A percentile compares a stretch with the other conserved stretches of the same genome.
Evolutionary conservation across 2,888 invertebrate genomes (phyloP).

Genomic region (Endomychus coccineus): DNA sequence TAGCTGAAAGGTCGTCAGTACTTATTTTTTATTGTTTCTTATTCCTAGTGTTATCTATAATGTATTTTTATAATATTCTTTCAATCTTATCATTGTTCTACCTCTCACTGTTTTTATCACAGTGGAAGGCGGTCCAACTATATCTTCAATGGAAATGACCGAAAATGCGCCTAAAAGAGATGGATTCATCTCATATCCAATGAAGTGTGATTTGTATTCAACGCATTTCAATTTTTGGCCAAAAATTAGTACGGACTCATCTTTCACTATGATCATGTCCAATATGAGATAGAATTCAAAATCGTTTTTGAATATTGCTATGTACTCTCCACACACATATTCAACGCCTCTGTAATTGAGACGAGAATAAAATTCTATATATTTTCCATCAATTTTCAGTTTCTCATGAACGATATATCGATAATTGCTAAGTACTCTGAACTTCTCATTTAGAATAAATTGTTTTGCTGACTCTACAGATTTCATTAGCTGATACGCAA

Average conservation of each 20-base stretch:
- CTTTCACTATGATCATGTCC: slow-evolving; percentile 14
- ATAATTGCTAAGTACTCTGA: slow-evolving; percentile 14
- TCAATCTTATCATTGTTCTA: no score
- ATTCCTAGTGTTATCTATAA: no score
- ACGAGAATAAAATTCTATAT: slow-evolving; percentile 13
- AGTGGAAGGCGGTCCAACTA: no score
- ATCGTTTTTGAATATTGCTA: slow-evolving; percentile 14
- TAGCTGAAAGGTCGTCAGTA: no score
- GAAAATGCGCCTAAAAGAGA: slow-evolving; percentile 9
- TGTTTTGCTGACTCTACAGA: background rate
- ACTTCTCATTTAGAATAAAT: slow-evolving; percentile 8
- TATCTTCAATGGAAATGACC: slow-evolving; percentile 12
- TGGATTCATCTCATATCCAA: slow-evolving; percentile 9
- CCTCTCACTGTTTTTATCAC: slow-evolving; percentile 18
- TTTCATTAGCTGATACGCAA: slow-evolving; percentile 17
- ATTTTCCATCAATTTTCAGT: slow-evolving; percentile 9
- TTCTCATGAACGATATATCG: slow-evolving; percentile 13
- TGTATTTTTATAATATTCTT: no score
- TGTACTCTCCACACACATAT: slow-evolving; percentile 13
- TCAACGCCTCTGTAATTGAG: slow-evolving; percentile 9
- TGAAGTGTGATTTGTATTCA: slow-evolving; percentile 4
- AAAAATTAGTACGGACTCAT: slow-evolving; percentile 8
- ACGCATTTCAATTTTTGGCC: slow-evolving; percentile 11
- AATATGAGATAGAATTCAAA: slow-evolving; percentile 14
- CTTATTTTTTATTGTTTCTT: no score